Evolutionary conservation across 1,140 invertebrate species (phyloP).

Genomic region (Caerostris darwini): DNA sequence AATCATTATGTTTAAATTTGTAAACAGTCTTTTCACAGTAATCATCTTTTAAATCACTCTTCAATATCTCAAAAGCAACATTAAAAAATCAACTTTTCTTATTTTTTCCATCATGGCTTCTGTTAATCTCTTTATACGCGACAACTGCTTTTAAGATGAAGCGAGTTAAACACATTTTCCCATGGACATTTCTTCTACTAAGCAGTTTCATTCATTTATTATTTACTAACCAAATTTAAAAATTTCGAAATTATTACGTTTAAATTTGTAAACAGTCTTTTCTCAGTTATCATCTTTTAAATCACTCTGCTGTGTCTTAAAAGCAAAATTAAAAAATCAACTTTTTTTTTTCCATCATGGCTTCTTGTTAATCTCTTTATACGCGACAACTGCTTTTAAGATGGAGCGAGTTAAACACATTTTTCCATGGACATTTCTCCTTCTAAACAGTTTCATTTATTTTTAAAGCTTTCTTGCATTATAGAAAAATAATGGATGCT

Average conservation of each 20-base stretch:
- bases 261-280: too few species aligned
- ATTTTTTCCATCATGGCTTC: not conserved
- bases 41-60: too few species aligned
- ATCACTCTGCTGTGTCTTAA: too few species aligned
- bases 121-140: not conserved
- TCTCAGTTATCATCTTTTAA: too few species aligned
- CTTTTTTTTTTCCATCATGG: not conserved
- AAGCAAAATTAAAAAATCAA: not conserved
- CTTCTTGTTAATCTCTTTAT: constrained; percentile 5
- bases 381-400: not conserved
- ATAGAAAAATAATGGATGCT: not conserved
- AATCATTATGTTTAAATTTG: too few species aligned
- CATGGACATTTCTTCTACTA: not conserved
- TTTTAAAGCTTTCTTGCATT: not conserved
- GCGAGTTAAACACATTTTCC: not conserved
- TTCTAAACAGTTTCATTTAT: not conserved
- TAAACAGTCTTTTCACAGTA: too few species aligned
- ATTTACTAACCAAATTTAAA: too few species aligned
- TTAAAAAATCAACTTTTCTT: not conserved
- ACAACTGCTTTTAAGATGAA: not conserved
- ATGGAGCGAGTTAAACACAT: not conserved
- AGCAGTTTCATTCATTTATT: not conserved
- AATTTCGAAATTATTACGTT: too few species aligned
- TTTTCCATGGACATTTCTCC: not conserved
- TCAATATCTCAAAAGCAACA: too few species aligned